Evolutionary conservation across 2,888 invertebrate species (phyloP).

Genomic region (Tuberolachnus salignus): DNA sequence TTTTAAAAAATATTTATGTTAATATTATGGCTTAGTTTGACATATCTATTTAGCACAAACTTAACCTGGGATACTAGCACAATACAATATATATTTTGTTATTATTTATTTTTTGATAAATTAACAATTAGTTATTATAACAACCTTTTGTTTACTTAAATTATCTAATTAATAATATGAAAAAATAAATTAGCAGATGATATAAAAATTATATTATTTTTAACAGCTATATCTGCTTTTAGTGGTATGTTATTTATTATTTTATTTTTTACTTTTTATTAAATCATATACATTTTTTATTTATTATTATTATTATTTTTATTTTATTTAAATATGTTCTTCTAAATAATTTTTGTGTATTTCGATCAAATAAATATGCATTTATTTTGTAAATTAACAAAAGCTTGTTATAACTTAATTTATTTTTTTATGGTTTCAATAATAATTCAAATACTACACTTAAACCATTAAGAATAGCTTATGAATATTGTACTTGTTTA

Average conservation of each 20-base stretch:
- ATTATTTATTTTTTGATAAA: constrained; percentile 30
- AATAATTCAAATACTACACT: constrained; percentile 17
- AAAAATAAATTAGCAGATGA: not conserved
- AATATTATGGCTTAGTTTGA: constrained; percentile 24
- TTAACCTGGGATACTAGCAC: constrained; percentile 26
- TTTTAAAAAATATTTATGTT: constrained; percentile 12
- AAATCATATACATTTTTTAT: constrained; percentile 35
- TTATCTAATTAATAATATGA: constrained; percentile 24
- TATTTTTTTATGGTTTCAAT: constrained; percentile 34
- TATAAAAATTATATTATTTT: constrained; percentile 32
- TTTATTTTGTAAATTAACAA: constrained; percentile 50
- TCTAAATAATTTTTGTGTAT: constrained; percentile 22
- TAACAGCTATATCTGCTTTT: constrained; percentile 50
- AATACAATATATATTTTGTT: constrained; percentile 32
- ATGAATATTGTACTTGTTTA: constrained; percentile 46
- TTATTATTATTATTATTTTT: constrained; percentile 25
- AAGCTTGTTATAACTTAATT: constrained; percentile 40
- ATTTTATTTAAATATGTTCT: not conserved
- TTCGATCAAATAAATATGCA: constrained; percentile 53
- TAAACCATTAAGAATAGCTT: constrained; percentile 38
- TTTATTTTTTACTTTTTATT: constrained; percentile 47
- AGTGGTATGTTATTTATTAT: constrained; percentile 49
- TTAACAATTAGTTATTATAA: constrained; percentile 37
- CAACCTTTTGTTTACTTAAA: constrained; percentile 31
- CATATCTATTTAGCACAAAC: constrained; percentile 30